Conservation (phyloP, 2,888 invertebrate genomes). For the Parochlus steinenii region DNA sequence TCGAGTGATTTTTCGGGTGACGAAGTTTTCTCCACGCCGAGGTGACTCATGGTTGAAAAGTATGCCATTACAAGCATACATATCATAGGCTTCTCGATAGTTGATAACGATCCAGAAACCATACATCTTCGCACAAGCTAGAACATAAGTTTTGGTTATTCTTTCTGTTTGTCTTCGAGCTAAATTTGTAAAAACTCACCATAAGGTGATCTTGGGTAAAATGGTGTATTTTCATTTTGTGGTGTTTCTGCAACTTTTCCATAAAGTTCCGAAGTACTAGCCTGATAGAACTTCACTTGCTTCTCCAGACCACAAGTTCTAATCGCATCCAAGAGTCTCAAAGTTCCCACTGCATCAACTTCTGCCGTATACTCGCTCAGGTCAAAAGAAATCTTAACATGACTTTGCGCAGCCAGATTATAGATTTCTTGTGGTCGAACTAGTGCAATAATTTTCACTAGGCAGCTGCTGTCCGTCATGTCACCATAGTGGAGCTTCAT, state of each 20-base stretch:
- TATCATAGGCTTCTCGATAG: conserved; percentile 86
- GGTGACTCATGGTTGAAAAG: conserved; percentile 96
- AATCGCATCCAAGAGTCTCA: conserved; percentile 81
- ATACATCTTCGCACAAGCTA: conserved; percentile 90
- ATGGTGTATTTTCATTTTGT: conserved; percentile 87
- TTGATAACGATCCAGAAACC: conserved; percentile 94
- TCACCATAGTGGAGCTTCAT: conserved; percentile 90
- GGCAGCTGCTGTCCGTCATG: conserved; percentile 92
- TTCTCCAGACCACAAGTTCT: conserved; percentile 72
- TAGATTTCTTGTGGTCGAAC: conserved; percentile 80
- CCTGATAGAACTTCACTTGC: conserved; percentile 78
- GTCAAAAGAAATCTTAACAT: conserved; percentile 98
- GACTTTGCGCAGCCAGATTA: conserved; percentile 96
- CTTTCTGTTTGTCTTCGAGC: neutral
- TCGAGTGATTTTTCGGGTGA: conserved; percentile 93
- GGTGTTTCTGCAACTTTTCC: conserved; percentile 87
- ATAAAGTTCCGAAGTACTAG: conserved; percentile 88
- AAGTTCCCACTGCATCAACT: conserved; percentile 89
- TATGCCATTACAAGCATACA: conserved; percentile 93
- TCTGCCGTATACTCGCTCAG: conserved; percentile 98
- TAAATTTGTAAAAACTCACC: conserved; percentile 38
- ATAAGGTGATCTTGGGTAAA: conserved; percentile 92
- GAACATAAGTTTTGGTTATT: conserved; percentile 10
- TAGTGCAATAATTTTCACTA: conserved; percentile 62
- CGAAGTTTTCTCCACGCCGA: conserved; percentile 91